These are phyloP conservation scores for Spicauda simplicius DNA, from an alignment of 2,888 invertebrate species.

Conservation along the genomic window DNA sequence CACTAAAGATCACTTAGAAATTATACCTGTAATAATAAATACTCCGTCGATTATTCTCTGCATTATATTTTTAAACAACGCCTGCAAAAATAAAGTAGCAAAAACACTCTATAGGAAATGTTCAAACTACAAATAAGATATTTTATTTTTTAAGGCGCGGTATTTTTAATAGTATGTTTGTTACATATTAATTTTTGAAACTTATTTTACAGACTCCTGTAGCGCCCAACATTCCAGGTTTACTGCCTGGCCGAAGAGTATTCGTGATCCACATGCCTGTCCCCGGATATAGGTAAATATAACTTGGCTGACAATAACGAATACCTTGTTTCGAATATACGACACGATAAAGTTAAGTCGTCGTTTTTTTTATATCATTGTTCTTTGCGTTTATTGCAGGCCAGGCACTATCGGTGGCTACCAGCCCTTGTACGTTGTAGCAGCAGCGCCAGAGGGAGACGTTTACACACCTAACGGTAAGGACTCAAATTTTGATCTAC, in stretches of 20 bases:
- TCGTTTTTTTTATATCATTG: background rate
- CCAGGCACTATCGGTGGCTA: conserved; percentile 75
- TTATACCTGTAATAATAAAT: background rate
- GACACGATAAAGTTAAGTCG: too few species aligned
- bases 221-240: conserved; percentile 68
- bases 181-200: background rate
- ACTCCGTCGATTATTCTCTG: background rate
- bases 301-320: too few species aligned
- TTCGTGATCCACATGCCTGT: conserved; percentile 85
- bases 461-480: conserved; percentile 57
- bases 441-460: conserved; percentile 68
- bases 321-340: too few species aligned
- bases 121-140: background rate
- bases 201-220: conserved; percentile 57
- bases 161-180: background rate
- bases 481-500: background rate
- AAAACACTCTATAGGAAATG: background rate
- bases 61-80: background rate
- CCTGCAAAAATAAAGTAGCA: background rate
- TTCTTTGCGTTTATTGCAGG: conserved; percentile 46
- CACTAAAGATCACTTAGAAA: background rate
- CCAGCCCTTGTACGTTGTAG: conserved; percentile 76
- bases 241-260: conserved; percentile 81
- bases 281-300: conserved; percentile 69
- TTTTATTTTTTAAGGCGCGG: background rate